Evolutionary conservation across 2,888 invertebrate genomes (phyloP).

Genomic region (Callinectes sapidus): DNA sequence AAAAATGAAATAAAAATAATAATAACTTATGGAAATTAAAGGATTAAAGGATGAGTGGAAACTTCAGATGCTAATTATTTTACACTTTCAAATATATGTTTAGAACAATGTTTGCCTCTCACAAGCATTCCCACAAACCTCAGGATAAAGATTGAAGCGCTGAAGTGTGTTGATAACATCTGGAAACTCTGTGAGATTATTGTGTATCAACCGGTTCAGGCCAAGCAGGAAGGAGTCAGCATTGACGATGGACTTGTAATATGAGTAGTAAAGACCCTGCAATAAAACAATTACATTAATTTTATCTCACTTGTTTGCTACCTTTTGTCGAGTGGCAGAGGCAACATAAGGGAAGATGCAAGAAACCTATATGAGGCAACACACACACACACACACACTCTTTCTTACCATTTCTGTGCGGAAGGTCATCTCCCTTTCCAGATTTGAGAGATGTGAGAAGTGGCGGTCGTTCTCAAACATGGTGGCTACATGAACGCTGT

Average conservation of each 20-base stretch:
- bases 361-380: background rate
- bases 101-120: background rate
- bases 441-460: conserved; percentile 87
- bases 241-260: conserved; percentile 88
- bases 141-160: conserved; percentile 89
- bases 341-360: background rate
- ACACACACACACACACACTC: conserved; percentile 7
- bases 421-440: conserved; percentile 90
- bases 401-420: conserved; percentile 88
- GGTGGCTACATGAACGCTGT: conserved; percentile 82
- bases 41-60: background rate
- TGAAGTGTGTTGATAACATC: conserved; percentile 87
- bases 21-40: background rate
- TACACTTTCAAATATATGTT: conserved; percentile 6
- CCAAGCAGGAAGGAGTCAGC: conserved; percentile 81
- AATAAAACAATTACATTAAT: background rate
- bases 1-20: background rate
- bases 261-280: conserved; percentile 91
- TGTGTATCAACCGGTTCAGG: conserved; percentile 80
- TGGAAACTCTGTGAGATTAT: conserved; percentile 88
- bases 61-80: conserved; percentile 71
- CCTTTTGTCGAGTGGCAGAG: background rate
- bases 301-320: background rate
- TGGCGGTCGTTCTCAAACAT: conserved; percentile 90
- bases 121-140: conserved; percentile 79